A percentile compares a stretch with the other conserved stretches of the same genome.
These are phyloP conservation scores for Girardinus metallicus DNA, from an alignment of 2,797 vertebrate species.

Conservation along the genomic window DNA sequence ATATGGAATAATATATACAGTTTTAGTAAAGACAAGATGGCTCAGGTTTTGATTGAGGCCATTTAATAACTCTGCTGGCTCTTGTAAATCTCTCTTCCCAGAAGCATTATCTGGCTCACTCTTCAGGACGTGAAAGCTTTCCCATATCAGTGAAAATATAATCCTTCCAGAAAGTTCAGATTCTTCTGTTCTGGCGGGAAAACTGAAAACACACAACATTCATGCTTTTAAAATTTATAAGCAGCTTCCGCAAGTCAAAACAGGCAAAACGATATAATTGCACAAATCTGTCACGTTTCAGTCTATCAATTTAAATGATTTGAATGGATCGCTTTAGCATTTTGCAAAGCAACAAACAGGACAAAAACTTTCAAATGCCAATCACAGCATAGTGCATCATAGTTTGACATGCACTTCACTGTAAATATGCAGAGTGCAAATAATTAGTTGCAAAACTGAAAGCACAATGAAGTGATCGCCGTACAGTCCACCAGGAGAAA, in stretches of 20 bases:
- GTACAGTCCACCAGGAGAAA: slow-evolving; percentile 6
- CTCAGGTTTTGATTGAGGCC: neutral
- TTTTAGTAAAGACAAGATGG: neutral
- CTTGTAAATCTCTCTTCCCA: neutral
- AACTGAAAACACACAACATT: neutral
- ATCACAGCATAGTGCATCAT: slow-evolving; percentile 44
- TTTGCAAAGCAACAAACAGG: slow-evolving; percentile 33
- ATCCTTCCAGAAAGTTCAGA: neutral
- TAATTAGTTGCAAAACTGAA: slow-evolving; percentile 55
- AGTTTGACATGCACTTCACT: slow-evolving; percentile 53
- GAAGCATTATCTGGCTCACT: neutral
- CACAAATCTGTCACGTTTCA: slow-evolving; percentile 11
- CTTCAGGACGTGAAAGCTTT: neutral
- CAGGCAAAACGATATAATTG: neutral
- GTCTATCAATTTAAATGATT: slow-evolving; percentile 19
- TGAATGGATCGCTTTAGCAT: slow-evolving; percentile 22
- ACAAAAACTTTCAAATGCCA: slow-evolving; percentile 39
- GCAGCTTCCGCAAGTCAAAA: slow-evolving; percentile 21
- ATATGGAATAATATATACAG: neutral
- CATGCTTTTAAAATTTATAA: slow-evolving; percentile 1
- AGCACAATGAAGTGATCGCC: slow-evolving; percentile 52
- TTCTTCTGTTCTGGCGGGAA: neutral
- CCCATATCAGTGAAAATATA: neutral
- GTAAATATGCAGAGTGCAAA: slow-evolving; percentile 60
- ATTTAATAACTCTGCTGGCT: neutral